Conservation (phyloP, 2,113 vertebrate genomes). For the Macrotis lagotis region DNA sequence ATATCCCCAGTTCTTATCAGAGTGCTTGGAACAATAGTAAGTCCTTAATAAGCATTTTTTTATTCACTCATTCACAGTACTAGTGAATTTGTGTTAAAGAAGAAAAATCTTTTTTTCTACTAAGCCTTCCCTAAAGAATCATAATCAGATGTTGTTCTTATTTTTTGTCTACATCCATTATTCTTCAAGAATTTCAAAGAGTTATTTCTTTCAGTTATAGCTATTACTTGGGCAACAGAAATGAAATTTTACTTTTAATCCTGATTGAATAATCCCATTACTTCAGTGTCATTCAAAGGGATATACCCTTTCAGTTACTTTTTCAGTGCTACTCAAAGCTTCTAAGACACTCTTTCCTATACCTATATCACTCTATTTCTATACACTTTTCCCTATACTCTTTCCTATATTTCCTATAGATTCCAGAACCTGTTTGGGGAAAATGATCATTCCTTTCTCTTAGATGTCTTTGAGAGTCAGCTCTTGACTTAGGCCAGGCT, state of each 20-base stretch:
- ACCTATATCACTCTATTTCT: no score
- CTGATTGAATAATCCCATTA: slow-evolving; percentile 18
- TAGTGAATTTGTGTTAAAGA: neutral
- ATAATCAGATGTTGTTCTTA: neutral
- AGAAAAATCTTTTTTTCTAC: slow-evolving; percentile 1
- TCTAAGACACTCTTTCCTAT: no score
- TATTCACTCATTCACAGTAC: neutral
- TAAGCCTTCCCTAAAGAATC: neutral
- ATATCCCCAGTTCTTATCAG: neutral
- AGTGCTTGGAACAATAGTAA: neutral
- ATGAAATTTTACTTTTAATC: slow-evolving; percentile 30
- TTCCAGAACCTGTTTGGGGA: no score
- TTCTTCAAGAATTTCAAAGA: slow-evolving; percentile 5
- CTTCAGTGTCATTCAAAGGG: no score
- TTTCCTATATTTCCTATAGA: no score
- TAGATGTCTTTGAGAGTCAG: no score
- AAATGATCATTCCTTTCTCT: no score
- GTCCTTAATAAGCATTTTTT: neutral
- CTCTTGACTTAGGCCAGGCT: no score
- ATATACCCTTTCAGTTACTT: no score
- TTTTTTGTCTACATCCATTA: neutral
- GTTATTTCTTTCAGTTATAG: slow-evolving; percentile 5
- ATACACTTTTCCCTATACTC: no score
- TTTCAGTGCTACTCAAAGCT: no score
- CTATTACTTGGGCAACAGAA: slow-evolving; percentile 22